Conservation (phyloP, 2,888 invertebrate species). For the Agriopis aurantiaria region DNA sequence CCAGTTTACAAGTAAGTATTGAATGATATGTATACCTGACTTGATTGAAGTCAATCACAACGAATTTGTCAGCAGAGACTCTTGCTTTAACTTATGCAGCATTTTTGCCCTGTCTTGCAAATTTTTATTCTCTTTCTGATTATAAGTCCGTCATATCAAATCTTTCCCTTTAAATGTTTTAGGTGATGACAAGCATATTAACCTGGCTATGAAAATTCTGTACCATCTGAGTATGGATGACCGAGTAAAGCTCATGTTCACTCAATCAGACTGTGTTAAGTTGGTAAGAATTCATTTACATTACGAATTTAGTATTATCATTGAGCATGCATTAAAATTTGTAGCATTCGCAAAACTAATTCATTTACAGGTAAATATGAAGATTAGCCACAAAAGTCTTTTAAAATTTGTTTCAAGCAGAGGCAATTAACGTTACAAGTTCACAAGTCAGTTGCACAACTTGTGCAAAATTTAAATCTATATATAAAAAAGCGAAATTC, state of each 20-base stretch:
- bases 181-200: conserved; percentile 93
- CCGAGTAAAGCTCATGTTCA: conserved; percentile 96
- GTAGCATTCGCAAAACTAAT: background rate
- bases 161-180: background rate
- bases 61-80: too few species aligned
- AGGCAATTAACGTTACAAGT: background rate
- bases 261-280: conserved; percentile 97
- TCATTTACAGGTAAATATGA: background rate
- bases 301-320: background rate
- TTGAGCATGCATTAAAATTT: too few species aligned
- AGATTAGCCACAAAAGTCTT: background rate
- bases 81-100: too few species aligned
- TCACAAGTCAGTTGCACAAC: background rate
- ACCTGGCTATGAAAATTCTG: conserved; percentile 92
- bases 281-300: conserved; percentile 84
- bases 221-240: conserved; percentile 99
- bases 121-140: too few species aligned
- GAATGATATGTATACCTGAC: background rate
- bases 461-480: too few species aligned
- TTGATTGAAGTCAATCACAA: background rate
- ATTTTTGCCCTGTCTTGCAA: too few species aligned
- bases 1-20: conserved; percentile 91
- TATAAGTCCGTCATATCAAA: too few species aligned
- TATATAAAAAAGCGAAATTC: too few species aligned
- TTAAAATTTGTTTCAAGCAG: background rate